Evolutionary conservation across 1,140 invertebrate species (phyloP), one percentile per base, ranked within the genome.

Genomic region (Marisa cornuarietis): DNA sequence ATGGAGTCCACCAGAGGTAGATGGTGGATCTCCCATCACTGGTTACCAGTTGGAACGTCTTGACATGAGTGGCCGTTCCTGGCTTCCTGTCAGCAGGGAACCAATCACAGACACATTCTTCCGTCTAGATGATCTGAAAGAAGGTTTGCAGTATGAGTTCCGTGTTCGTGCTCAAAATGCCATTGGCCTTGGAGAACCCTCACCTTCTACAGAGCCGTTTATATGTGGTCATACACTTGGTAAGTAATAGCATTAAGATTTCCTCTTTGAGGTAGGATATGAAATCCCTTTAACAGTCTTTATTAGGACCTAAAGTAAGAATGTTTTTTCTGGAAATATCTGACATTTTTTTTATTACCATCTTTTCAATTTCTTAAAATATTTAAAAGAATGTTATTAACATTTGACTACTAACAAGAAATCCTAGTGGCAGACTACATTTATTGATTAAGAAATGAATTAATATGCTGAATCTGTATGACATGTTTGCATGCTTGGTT

Each of bases 1-100:
- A 87, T 99, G 98, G 98, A 94, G 97, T 82, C 98, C 98, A 89
- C 98, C 98, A 68, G 96, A 98, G 88, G 97, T 99, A 89, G 98
- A 99, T 92, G 98, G 98, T 87, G 98, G 98, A 58, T 96, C 96
- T 89, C 97, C 97, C 13, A 94, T 99, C 31, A 88, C 84, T 63
- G 87, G 88, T 16, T 96, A 97, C 80, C 98, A 97, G 86, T 95
- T 90, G 95, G 98, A 91, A 77, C 84, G 85, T n/a, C 65, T 71
- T 5, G 88, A 89, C 63, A 80, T 85, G 3, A 83, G 83, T 62
- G 86, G 87, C 14, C 79, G 81, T 31, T 94, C 96, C 51, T 99
- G 98, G 98, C 96, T 97, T 88, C 94, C 97, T 72, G 96, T 98
- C 42, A 99, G 98, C 91, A 93, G 94, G 14, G 92, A 76, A 26